These are phyloP conservation scores for Drepanosiphum platanoidis DNA, from an alignment of 2,888 invertebrate species.

Conservation along the genomic window DNA sequence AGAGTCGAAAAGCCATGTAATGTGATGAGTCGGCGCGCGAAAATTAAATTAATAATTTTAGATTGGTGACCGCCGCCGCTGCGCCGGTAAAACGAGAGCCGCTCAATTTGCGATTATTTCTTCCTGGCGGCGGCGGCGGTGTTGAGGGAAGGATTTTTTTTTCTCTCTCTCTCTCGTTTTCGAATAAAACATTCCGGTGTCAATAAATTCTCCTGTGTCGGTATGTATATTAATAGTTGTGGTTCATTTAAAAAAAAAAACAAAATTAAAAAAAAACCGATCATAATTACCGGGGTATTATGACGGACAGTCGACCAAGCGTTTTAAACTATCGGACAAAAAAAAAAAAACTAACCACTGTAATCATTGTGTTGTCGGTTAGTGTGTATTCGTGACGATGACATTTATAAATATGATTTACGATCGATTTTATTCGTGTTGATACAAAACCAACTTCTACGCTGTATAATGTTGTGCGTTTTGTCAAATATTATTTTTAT, in stretches of 20 bases:
- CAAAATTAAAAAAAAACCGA: no score
- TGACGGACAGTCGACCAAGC: background rate
- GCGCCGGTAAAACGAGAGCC: no score
- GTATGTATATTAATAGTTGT: background rate
- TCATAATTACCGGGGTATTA: background rate
- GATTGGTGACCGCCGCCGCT: no score
- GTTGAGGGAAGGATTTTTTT: no score
- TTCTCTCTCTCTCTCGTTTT: background rate
- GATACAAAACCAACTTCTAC: background rate
- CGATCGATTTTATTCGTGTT: background rate
- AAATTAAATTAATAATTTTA: no score
- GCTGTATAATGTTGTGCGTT: background rate
- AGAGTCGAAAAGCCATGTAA: no score
- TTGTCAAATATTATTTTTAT: background rate
- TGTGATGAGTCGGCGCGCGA: no score
- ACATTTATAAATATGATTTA: background rate
- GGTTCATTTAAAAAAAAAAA: conserved; percentile 24
- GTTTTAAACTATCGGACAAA: background rate
- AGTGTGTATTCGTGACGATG: background rate
- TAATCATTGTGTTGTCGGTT: background rate
- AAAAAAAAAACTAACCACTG: background rate
- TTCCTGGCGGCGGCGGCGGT: no score
- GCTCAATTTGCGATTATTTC: no score
- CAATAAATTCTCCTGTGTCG: background rate
- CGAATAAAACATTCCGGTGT: conserved; percentile 1